Base-by-base conservation (phyloP, 2,888 invertebrate genomes). In the Callimorpha dominula region DNA sequence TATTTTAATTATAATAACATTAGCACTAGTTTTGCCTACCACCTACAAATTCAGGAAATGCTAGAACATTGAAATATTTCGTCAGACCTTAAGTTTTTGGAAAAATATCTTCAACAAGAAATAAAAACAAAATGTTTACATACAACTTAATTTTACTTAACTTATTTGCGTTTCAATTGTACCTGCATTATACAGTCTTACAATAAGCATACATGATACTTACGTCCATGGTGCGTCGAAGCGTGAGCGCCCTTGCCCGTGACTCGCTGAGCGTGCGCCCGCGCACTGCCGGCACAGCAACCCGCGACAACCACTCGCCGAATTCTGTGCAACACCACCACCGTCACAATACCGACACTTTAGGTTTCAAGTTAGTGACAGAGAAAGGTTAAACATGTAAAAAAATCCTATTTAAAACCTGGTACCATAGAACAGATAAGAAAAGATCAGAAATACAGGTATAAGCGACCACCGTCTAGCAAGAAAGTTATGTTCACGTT, bases 261-360 rank as follows among this genome's bases (percentile, higher is more conserved):
- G 90, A 81, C 87, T 94, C 94, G 88, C 92, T 92, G 81, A 85
- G 86, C 78, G 81, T 91, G 89, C 84, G 84, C 81, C 81, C 91
- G 89, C 89, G 85, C 87, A 92, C 88, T 76, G 88, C 90, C 85
- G 94, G 93, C 86, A 95, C 93, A 73, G 91, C 92, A 72, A 88
- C 91, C 75, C 95, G 93, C 88, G 92, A 91, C 92, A 95, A 77
- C 95, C 95, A 94, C 95, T 95, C 95, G 84, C 95, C 95, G 88
- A 95, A 95, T 88, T 93, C 95, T 95, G 93, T 78, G 75, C 83
- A 76, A 84, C 81, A 87, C 86, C 82, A 78, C 82, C 72, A 85
- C 81, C 81, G 49, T 86, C 79, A 83, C 77, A 68, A 73, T 66
- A 72, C 77, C 60, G 78, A 80, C 84, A 86, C 87, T 77, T 70